A percentile compares a stretch with the other conserved stretches of the same genome.
These are phyloP conservation scores for Carlito syrichta DNA, from an alignment of 2,113 vertebrate species.

Conservation along the genomic window DNA sequence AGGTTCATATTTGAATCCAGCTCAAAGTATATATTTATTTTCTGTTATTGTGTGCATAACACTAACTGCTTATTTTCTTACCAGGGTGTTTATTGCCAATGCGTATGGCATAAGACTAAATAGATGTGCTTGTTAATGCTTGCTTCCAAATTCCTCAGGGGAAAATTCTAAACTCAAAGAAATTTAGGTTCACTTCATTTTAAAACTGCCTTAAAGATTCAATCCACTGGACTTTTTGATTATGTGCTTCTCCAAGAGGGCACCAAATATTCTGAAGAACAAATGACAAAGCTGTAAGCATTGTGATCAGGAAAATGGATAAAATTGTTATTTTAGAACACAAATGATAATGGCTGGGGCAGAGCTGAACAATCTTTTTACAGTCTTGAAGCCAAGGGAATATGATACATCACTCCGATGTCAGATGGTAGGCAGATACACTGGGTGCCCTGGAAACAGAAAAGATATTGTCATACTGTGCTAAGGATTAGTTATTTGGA, in stretches of 20 bases:
- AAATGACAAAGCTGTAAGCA: slow-evolving; percentile 5
- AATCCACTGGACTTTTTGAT: slow-evolving; percentile 26
- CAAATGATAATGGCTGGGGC: neutral
- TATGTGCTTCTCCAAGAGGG: slow-evolving; percentile 25
- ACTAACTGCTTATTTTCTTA: slow-evolving; percentile 61
- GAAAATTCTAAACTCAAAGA: slow-evolving; percentile 42
- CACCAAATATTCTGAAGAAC: slow-evolving; percentile 25
- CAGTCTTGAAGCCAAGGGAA: neutral
- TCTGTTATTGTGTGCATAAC: slow-evolving; percentile 40
- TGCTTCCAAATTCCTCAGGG: slow-evolving; percentile 10
- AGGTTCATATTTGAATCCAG: slow-evolving; percentile 53
- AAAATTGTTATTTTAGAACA: slow-evolving; percentile 35
- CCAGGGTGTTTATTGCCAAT: slow-evolving; percentile 43
- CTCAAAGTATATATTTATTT: slow-evolving; percentile 47
- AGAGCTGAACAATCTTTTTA: neutral
- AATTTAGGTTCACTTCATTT: slow-evolving; percentile 42
- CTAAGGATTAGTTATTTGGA: slow-evolving; percentile 41
- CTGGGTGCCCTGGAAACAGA: neutral
- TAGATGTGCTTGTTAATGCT: slow-evolving; percentile 25
- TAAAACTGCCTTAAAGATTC: slow-evolving; percentile 25
- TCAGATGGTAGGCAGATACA: neutral
- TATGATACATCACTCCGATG: neutral
- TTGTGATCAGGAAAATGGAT: slow-evolving; percentile 37
- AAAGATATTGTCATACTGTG: neutral
- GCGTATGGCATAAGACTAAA: neutral